Evolutionary conservation across 2,113 vertebrate genomes (phyloP).

Genomic region (Lota lota): DNA sequence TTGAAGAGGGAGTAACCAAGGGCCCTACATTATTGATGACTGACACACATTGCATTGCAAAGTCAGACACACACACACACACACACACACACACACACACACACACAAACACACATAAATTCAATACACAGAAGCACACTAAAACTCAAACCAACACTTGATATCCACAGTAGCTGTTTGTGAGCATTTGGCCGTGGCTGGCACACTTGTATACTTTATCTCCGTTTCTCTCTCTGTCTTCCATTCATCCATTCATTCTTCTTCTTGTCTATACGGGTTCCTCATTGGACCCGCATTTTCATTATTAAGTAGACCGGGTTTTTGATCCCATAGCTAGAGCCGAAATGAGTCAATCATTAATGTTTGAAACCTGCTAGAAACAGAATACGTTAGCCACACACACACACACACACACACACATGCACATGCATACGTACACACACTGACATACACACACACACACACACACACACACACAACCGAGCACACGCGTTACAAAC

Average conservation of each 20-base stretch:
- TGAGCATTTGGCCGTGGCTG: constrained; percentile 52
- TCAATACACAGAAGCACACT: no score
- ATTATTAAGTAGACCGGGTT: constrained; percentile 68
- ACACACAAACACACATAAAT: constrained; percentile 14
- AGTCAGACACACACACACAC: constrained; percentile 30
- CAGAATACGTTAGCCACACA: constrained; percentile 15
- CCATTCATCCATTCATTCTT: constrained; percentile 10
- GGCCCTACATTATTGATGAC: constrained; percentile 74
- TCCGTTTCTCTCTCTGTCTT: constrained; percentile 4
- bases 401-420: constrained; percentile 11
- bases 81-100: constrained; percentile 7
- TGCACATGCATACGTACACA: constrained; percentile 3
- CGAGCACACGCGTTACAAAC: no score
- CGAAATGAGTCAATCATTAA: constrained; percentile 63
- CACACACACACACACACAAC: constrained; percentile 13
- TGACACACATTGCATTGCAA: constrained; percentile 67
- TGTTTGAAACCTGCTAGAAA: constrained; percentile 48
- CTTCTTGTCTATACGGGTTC: constrained; percentile 49
- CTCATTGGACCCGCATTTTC: constrained; percentile 45
- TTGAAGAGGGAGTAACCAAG: constrained; percentile 67
- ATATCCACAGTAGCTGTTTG: no score
- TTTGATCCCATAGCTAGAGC: constrained; percentile 65
- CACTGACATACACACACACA: constrained; percentile 14
- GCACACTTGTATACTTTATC: constrained; percentile 52
- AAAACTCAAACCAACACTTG: constrained; percentile 19